These are phyloP conservation scores for Clivina fossor DNA, from an alignment of 2,888 invertebrate genomes.

Conservation along the genomic window DNA sequence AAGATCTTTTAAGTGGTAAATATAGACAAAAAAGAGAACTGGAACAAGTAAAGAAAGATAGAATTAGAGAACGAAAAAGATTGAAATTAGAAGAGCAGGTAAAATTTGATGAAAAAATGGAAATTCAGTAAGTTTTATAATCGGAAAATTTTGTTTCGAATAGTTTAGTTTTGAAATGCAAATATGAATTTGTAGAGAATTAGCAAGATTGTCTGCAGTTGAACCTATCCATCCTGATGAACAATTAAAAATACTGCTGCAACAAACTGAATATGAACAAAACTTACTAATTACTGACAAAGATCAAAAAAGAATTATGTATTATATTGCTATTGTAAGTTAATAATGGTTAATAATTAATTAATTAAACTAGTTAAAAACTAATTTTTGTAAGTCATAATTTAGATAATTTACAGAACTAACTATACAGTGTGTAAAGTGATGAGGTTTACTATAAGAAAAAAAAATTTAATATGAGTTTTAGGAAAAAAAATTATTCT, in stretches of 20 bases:
- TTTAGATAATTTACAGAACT: too few species aligned
- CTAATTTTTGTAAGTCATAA: too few species aligned
- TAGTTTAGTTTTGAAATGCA: constrained; percentile 32
- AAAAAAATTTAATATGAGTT: too few species aligned
- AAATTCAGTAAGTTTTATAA: constrained; percentile 50
- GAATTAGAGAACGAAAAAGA: constrained; percentile 41
- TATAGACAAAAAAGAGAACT: constrained; percentile 52
- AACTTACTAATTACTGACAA: too few species aligned
- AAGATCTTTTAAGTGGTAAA: constrained; percentile 62
- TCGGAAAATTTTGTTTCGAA: constrained; percentile 21
- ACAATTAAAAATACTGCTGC: constrained; percentile 60
- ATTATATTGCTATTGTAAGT: constrained; percentile 56
- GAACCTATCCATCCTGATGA: constrained; percentile 65
- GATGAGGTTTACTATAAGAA: too few species aligned
- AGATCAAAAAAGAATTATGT: constrained; percentile 60
- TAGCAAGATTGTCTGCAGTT: constrained; percentile 60
- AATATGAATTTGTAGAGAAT: constrained; percentile 52
- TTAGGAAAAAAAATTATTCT: too few species aligned
- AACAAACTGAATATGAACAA: constrained; percentile 57
- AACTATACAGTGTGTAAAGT: too few species aligned
- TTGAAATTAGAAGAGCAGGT: constrained; percentile 41
- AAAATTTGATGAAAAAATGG: constrained; percentile 16
- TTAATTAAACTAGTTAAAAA: background rate
- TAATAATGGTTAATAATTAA: background rate
- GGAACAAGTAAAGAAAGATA: constrained; percentile 40